A percentile compares a stretch with the other conserved stretches of the same genome.
phyloP scores from a whole-genome alignment of 2,113 vertebrate genomes.

The Notechis scutatus region DNA sequence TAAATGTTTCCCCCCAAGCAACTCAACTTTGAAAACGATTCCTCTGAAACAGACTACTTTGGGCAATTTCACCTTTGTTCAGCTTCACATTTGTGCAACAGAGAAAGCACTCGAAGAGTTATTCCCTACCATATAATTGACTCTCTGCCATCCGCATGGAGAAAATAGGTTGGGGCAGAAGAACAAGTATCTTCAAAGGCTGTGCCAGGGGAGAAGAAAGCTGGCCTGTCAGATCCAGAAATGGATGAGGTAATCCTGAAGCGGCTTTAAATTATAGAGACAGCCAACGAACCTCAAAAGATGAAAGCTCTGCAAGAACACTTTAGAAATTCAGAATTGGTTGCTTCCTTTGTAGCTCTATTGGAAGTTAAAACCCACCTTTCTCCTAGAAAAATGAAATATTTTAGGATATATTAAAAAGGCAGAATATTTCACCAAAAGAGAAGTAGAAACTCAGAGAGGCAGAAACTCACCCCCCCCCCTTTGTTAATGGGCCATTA shows the following conservation, averaged over 20 bases:
- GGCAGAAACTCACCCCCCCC: no score
- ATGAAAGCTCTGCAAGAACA: neutral
- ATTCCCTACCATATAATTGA: neutral
- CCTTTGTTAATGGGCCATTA: no score
- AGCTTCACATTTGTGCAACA: neutral
- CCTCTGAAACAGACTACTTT: neutral
- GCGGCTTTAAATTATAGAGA: neutral
- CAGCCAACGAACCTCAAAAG: neutral
- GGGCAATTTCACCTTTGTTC: neutral
- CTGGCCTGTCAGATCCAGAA: neutral
- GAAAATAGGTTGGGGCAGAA: neutral
- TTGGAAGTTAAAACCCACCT: no score
- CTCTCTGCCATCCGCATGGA: neutral
- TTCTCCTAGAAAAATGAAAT: no score
- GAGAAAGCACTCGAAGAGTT: neutral
- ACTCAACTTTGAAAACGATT: neutral
- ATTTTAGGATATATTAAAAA: no score
- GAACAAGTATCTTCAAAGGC: neutral
- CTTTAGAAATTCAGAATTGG: neutral
- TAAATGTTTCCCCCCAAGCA: neutral
- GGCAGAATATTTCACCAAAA: no score
- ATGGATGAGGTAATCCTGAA: neutral
- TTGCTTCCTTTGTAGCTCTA: neutral
- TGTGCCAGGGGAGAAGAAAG: neutral
- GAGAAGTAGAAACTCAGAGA: no score